Conservation (phyloP, 1,140 invertebrate species). For the Drosophila tristis region DNA sequence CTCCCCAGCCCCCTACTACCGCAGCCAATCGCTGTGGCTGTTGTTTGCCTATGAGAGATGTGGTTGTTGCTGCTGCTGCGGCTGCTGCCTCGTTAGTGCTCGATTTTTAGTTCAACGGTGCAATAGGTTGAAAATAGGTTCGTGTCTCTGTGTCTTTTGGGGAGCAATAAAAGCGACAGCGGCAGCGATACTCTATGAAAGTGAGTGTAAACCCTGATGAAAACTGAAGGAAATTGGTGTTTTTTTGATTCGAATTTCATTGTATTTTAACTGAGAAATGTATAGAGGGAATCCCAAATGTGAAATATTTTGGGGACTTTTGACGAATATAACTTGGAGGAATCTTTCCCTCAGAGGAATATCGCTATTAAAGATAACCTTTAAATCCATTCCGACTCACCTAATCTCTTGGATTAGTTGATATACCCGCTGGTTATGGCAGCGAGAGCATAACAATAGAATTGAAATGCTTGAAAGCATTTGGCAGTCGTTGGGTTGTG, state of each 20-base stretch:
- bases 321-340: too few species aligned
- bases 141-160: slow-evolving; percentile 3
- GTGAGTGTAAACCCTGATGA: background rate
- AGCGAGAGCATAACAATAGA: slow-evolving; percentile 59
- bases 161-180: slow-evolving; percentile 26
- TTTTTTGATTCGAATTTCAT: too few species aligned
- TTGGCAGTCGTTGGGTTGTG: slow-evolving; percentile 3
- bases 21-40: slow-evolving; percentile 51
- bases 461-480: slow-evolving; percentile 52
- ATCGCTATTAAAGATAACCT: background rate
- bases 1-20: slow-evolving; percentile 69
- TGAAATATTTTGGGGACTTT: too few species aligned
- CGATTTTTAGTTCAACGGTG: slow-evolving; percentile 44
- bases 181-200: slow-evolving; percentile 29
- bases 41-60: slow-evolving; percentile 39
- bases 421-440: slow-evolving; percentile 1
- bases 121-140: slow-evolving; percentile 22
- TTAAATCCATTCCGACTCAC: background rate
- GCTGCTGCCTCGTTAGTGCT: slow-evolving; percentile 65
- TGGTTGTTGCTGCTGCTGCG: slow-evolving; percentile 16
- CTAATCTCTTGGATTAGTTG: background rate
- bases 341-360: too few species aligned
- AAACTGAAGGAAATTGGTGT: too few species aligned
- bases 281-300: too few species aligned
- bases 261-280: too few species aligned